Evolutionary conservation across 1,140 invertebrate genomes (phyloP), one percentile per base, ranked within the genome.

Genomic region (Uloborus diversus): DNA sequence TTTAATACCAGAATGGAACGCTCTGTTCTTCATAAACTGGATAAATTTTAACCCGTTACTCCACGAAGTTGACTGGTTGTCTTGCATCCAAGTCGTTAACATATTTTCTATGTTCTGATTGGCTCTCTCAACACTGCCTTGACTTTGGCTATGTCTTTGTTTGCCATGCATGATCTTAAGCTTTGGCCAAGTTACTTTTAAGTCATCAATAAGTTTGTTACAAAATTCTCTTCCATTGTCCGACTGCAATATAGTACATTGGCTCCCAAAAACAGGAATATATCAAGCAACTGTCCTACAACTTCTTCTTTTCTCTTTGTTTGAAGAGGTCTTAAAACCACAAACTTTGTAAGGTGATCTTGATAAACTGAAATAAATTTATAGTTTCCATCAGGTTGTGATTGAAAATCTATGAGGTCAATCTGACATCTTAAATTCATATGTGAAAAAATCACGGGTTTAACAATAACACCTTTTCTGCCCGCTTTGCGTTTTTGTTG

Each of bases 11-110:
- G 61, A 64, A 64, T 64, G 61, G 35, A 64, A 64, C 7, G 61
- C 61, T 64, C 61, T 42, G 61, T 64, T 64, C 35, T 64, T 64
- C 56, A 64, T 64, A 64, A 64, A 64, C 61, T 64, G 61, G 35
- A 64, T 64, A 64, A 64, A 64, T 42, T 64, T 64, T 64, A 64
- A 42, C 35, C 61, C 35, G 35, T 64, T 64, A 64, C 61, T 3
- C 57, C 23, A 61, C 27, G 57, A 53, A 53, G 49, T 53, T 53
- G 49, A 53, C 49, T 53, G 49, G 57, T 28, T 62, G 30, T 62
- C 59, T 33, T 30, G 11, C 59, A 62, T 62, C 64, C 35, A 42
- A 37, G 23, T 42, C n/a, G 35, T 14, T 0, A 66, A 37, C 62
- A 37, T 66, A 14, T 47, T 23, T 20, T 42, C 33, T 32, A 66